Conservation (phyloP, 2,888 invertebrate species). For the Drosophila neotestacea region DNA sequence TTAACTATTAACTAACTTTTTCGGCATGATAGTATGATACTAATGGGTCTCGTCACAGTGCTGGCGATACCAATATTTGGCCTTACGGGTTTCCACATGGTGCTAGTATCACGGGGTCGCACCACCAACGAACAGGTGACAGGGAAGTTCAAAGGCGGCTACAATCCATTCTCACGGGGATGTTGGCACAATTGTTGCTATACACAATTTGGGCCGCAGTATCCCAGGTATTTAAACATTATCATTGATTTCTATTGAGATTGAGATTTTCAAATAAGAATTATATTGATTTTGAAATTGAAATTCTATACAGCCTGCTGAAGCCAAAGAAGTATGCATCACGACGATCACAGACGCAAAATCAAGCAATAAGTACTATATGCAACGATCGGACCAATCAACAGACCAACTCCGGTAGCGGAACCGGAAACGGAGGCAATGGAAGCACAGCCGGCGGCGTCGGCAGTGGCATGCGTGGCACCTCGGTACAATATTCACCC, state of each 20-base stretch:
- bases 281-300: too few species aligned
- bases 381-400: slow-evolving; percentile 86
- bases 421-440: slow-evolving; percentile 74
- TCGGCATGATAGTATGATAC: slow-evolving; percentile 89
- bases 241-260: not conserved
- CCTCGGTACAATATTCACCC: slow-evolving; percentile 86
- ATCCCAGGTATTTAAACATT: slow-evolving; percentile 92
- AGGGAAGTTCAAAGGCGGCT: slow-evolving; percentile 99
- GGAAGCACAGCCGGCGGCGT: slow-evolving; percentile 61
- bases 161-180: slow-evolving; percentile 98
- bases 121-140: slow-evolving; percentile 99
- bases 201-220: slow-evolving; percentile 98
- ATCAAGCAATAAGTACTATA: slow-evolving; percentile 85
- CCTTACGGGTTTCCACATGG: slow-evolving; percentile 98
- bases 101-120: slow-evolving; percentile 97
- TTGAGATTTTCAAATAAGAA: not conserved
- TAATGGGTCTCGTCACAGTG: slow-evolving; percentile 96
- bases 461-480: slow-evolving; percentile 72
- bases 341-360: slow-evolving; percentile 87
- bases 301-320: slow-evolving; percentile 85
- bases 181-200: slow-evolving; percentile 98
- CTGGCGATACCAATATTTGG: slow-evolving; percentile 98
- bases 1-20: slow-evolving; percentile 27
- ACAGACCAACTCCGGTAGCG: slow-evolving; percentile 84
- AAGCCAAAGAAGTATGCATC: slow-evolving; percentile 89